These are phyloP conservation scores for Tetramorium simillimum DNA, from an alignment of 1,140 invertebrate species.

Conservation along the genomic window DNA sequence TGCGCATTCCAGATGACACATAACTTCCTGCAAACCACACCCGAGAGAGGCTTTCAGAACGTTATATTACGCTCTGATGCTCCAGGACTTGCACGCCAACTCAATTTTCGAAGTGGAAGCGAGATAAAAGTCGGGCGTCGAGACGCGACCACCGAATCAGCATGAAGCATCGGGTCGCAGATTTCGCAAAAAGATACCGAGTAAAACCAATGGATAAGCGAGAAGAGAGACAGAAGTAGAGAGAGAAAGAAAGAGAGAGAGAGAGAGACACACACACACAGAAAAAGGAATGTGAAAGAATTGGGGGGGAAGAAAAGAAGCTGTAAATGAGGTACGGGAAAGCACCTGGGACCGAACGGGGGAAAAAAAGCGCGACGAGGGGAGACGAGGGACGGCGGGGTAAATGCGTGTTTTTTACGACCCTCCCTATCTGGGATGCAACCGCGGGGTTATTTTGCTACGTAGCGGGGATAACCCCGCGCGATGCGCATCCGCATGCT, in stretches of 20 bases:
- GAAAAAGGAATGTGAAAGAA: conserved; percentile 4
- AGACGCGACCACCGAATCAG: conserved; percentile 13
- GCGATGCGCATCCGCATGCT: background rate
- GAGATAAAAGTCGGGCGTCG: conserved; percentile 57
- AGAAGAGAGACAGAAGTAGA: background rate
- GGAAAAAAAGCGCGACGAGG: conserved; percentile 12
- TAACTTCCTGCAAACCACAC: conserved; percentile 41
- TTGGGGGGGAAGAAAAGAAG: background rate
- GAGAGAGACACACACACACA: background rate
- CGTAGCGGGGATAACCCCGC: conserved; percentile 36
- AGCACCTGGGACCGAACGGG: conserved; percentile 29
- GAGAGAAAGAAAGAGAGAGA: background rate
- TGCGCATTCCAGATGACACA: conserved; percentile 42
- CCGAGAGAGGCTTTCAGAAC: conserved; percentile 28
- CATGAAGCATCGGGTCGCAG: conserved; percentile 1
- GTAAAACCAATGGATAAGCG: background rate
- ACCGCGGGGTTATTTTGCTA: conserved; percentile 52
- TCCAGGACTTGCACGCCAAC: conserved; percentile 33
- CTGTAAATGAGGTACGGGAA: background rate
- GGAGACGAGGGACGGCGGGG: conserved; percentile 3
- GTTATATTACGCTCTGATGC: conserved; percentile 33
- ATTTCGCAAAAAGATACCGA: background rate
- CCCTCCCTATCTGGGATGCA: conserved; percentile 31
- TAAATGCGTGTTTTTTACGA: conserved; percentile 57
- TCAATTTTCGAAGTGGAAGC: conserved; percentile 56